Percentiles rank a stretch among this genome's conserved stretches.
These are phyloP conservation scores for Sternotherus odoratus DNA, from an alignment of 2,797 vertebrate genomes.

Conservation along the genomic window DNA sequence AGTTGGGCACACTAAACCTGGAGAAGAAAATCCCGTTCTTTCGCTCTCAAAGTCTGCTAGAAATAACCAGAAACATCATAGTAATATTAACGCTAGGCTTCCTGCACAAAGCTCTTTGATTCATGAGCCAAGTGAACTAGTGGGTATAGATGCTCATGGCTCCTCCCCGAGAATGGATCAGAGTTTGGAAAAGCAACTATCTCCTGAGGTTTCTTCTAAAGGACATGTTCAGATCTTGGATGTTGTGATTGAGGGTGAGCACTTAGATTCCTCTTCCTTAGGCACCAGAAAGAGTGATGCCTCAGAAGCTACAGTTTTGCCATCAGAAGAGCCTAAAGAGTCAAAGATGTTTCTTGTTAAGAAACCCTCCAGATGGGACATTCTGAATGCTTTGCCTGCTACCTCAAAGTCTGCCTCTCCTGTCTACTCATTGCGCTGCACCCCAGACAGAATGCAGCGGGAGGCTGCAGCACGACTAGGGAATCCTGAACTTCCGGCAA, in stretches of 20 bases:
- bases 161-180: neutral
- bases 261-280: conserved; percentile 67
- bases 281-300: conserved; percentile 71
- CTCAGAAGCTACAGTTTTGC: conserved; percentile 76
- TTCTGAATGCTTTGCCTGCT: neutral
- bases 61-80: neutral
- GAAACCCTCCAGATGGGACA: conserved; percentile 70
- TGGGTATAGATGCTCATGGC: neutral
- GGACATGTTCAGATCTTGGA: neutral
- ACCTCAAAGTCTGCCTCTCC: conserved; percentile 40
- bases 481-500: conserved; percentile 59
- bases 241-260: conserved; percentile 34
- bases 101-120: neutral
- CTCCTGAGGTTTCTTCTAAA: conserved; percentile 6
- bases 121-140: neutral
- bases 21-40: neutral
- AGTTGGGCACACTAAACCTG: neutral
- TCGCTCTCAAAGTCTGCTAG: neutral
- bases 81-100: neutral
- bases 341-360: conserved; percentile 79
- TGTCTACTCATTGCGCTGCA: conserved; percentile 84
- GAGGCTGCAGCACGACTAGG: conserved; percentile 85
- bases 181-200: neutral
- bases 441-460: conserved; percentile 86
- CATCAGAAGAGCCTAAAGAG: conserved; percentile 68